Evolutionary conservation across 2,888 invertebrate species (phyloP), one percentile per base, ranked within the genome.

Genomic region (Pinctada fucata): DNA sequence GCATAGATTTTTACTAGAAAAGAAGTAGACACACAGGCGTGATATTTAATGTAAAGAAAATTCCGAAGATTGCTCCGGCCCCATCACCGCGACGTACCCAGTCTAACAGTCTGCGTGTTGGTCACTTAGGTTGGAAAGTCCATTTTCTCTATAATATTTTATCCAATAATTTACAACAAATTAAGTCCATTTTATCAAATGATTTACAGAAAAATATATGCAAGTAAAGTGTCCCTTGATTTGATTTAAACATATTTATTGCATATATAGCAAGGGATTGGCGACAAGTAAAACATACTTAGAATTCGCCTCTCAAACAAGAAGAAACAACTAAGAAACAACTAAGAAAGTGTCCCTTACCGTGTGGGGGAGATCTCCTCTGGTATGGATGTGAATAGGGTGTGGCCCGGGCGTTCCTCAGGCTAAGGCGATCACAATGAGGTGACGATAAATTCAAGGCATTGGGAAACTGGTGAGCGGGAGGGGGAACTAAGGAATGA

Each of bases 381-480:
- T 90, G 90, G 79, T 90, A 89, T 0, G 89, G 88, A 75, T 89
- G 87, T 45, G 88, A 82, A 78, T 90, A 89, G 2, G 90, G 89
- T 6, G 87, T 80, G 71, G 88, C 87, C 31, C 91, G 82, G 49
- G 89, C 82, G 72, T 90, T 89, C 72, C 90, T 79, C 77, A 90
- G 86, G 71, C 86, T 84, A 69, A 90, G 85, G 70, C 90, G 82
- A 65, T 90, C 89, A 83, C 88, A 89, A 80, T 88, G 88, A 0
- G 89, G 83, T 74, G 86, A 87, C 31, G 89, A 83, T 10, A 89
- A 84, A 51, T 87, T 87, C n/a, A 90, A 81, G 50, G 87, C 86
- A 52, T 88, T 88, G 48, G 88, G 83, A 72, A 89, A 89, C 84
- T 89, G 89, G 73, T 90, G 90, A 5, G 90, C 89, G 10, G 90